A percentile compares a stretch with the other conserved stretches of the same genome.
Evolutionary conservation across 37 sponge, comb jelly and placozoan species (phyloP).

Genomic region (Chondrilla cf. caribensis): DNA sequence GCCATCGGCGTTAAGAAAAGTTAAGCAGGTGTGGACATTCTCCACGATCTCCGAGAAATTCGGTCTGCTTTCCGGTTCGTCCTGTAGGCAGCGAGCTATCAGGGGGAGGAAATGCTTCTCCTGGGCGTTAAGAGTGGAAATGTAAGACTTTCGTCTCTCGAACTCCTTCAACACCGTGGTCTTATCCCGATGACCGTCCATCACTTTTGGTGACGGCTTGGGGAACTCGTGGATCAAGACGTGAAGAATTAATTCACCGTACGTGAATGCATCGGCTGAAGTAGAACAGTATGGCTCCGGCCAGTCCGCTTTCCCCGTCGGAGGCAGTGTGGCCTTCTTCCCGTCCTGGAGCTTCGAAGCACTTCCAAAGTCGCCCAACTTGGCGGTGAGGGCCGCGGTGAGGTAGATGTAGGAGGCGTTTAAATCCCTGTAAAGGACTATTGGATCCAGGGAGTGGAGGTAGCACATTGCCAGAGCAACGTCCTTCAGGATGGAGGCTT

Average conservation of each 20-base stretch:
- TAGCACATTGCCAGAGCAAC: constrained; percentile 23
- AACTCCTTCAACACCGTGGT: neutral
- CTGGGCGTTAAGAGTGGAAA: neutral
- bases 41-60: neutral
- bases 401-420: constrained; percentile 24
- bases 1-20: neutral
- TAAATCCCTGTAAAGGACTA: constrained; percentile 26
- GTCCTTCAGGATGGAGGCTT: constrained; percentile 27
- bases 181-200: neutral
- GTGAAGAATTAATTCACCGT: constrained; percentile 21
- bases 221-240: constrained; percentile 5
- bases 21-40: neutral
- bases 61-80: neutral
- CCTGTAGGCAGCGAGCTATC: neutral
- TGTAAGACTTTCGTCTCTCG: neutral
- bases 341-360: neutral
- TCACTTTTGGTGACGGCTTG: neutral
- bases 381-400: constrained; percentile 21
- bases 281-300: constrained; percentile 3
- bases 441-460: constrained; percentile 25
- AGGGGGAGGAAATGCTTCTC: constrained; percentile 3
- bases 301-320: neutral
- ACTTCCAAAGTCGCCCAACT: constrained; percentile 28
- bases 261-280: neutral
- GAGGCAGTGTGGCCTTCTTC: neutral